Percentiles rank a stretch among this genome's conserved stretches.
Evolutionary conservation across 2,797 vertebrate genomes (phyloP).

Genomic region (Semaprochilodus insignis): DNA sequence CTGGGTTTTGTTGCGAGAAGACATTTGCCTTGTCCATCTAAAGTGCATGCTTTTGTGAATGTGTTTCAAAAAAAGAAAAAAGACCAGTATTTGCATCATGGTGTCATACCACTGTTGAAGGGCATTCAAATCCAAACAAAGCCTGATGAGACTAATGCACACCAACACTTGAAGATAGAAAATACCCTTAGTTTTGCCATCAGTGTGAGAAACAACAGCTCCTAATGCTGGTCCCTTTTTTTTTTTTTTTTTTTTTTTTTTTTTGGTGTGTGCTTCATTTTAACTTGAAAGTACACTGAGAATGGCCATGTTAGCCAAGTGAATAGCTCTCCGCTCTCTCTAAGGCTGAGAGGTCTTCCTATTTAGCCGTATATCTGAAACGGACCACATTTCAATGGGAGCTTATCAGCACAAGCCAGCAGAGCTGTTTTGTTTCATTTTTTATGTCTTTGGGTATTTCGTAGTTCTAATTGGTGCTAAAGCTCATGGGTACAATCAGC

Average conservation of each 20-base stretch:
- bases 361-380: background rate
- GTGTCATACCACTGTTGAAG: conserved; percentile 67
- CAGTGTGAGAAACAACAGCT: conserved; percentile 10
- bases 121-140: conserved; percentile 65
- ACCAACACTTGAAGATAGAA: conserved; percentile 4
- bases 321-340: background rate
- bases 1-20: conserved; percentile 69
- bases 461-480: conserved; percentile 37
- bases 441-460: background rate
- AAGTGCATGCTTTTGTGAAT: conserved; percentile 78
- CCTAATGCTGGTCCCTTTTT: conserved; percentile 11
- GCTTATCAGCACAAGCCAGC: conserved; percentile 1
- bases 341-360: conserved; percentile 13
- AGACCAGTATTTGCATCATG: conserved; percentile 72
- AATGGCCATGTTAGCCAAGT: background rate
- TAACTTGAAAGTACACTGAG: conserved; percentile 1
- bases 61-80: conserved; percentile 61
- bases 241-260: too few relatives aligned
- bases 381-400: background rate
- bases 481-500: conserved; percentile 21
- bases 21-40: conserved; percentile 69
- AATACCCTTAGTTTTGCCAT: background rate
- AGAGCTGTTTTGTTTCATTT: background rate
- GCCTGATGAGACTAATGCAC: conserved; percentile 37
- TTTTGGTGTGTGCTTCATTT: conserved; percentile 18